Conservation (phyloP, 2,888 invertebrate genomes). For the Frankliniella fusca region DNA sequence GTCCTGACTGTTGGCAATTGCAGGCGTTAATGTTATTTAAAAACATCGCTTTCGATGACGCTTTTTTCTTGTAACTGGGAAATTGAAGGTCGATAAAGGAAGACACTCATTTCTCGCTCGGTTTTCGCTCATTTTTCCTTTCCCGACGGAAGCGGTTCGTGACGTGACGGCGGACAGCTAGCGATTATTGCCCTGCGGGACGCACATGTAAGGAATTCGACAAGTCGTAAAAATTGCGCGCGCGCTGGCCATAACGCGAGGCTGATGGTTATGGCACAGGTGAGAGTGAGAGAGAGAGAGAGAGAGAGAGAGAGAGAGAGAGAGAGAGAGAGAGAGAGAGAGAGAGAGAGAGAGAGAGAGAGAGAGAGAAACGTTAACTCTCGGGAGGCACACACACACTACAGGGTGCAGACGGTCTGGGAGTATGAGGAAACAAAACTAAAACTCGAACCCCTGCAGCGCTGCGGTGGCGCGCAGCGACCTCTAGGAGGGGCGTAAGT, state of each 20-base stretch:
- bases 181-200: too few relatives aligned
- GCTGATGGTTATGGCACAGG: not conserved
- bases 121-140: too few relatives aligned
- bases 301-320: too few relatives aligned
- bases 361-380: not conserved
- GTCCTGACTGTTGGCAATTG: too few relatives aligned
- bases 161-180: not conserved
- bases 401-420: too few relatives aligned
- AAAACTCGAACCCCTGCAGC: not conserved
- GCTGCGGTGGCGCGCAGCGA: not conserved
- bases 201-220: not conserved
- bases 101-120: too few relatives aligned
- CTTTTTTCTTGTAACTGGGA: too few relatives aligned
- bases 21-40: too few relatives aligned
- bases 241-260: not conserved
- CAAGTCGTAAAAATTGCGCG: constrained; percentile 18
- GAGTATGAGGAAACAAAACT: not conserved
- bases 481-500: not conserved
- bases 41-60: too few relatives aligned
- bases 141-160: not conserved
- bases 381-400: not conserved
- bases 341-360: too few relatives aligned
- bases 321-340: too few relatives aligned
- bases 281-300: not conserved
- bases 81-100: too few relatives aligned